A percentile compares a stretch with the other conserved stretches of the same genome.
Conservation (phyloP, 2,888 invertebrate species). For the Anthrax anthrax region DNA sequence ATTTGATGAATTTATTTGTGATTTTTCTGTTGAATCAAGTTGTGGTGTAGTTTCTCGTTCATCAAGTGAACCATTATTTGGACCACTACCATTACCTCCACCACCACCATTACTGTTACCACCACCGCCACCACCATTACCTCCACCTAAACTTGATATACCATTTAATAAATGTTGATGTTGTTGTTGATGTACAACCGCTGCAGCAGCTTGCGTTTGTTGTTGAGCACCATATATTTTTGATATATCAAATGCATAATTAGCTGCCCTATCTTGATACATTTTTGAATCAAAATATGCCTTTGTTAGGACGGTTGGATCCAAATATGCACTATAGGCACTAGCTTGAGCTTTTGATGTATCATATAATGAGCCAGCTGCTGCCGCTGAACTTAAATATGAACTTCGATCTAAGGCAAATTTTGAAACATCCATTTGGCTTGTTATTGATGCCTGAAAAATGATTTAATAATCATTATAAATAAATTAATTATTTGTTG, state of each 20-base stretch:
- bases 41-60: constrained; percentile 32
- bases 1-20: constrained; percentile 29
- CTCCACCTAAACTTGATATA: constrained; percentile 10
- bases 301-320: constrained; percentile 34
- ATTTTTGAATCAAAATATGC: constrained; percentile 36
- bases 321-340: constrained; percentile 34
- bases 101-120: constrained; percentile 14
- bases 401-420: constrained; percentile 33
- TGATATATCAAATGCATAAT: constrained; percentile 35
- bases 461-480: too few species aligned
- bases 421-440: constrained; percentile 33
- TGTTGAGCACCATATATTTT: constrained; percentile 32
- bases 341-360: constrained; percentile 29
- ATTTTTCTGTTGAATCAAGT: constrained; percentile 25
- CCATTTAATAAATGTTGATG: constrained; percentile 25
- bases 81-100: constrained; percentile 13
- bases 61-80: constrained; percentile 22
- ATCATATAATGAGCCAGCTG: constrained; percentile 27
- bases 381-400: constrained; percentile 31
- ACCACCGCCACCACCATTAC: constrained; percentile 5
- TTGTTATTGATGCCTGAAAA: constrained; percentile 25
- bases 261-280: constrained; percentile 35
- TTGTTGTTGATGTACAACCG: constrained; percentile 26
- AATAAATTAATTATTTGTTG: too few species aligned
- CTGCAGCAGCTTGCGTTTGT: constrained; percentile 25